Evolutionary conservation across 92 coral and sea anemone species (phyloP), one percentile per base, ranked within the genome.

Genomic region (Virgularia gustaviana): DNA sequence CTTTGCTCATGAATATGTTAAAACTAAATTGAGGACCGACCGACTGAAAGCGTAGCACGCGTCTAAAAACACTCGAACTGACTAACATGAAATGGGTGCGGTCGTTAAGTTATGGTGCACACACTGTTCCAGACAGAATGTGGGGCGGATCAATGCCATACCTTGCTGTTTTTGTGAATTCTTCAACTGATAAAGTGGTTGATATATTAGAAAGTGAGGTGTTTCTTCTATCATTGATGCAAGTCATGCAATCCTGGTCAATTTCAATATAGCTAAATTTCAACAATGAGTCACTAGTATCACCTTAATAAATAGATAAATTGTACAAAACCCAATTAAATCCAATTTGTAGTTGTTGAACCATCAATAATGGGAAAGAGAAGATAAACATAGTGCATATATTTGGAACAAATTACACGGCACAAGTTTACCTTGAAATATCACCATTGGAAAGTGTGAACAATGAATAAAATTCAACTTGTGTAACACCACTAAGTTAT

Each of bases 391-490:
- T 5, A 55, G 34, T n/a, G 25, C 34, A 36, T 20, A 60, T 60
- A 16, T 31, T 6, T 7, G 11, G 38, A 9, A 60, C 1, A 16
- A 43, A 22, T 13, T 22, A 43, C 13, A 43, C 51, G 13, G 51
- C n/a, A 16, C 24, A 23, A 22, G 22, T 47, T 68, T 68, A 68
- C 75, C 39, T 49, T 49, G 33, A 68, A 30, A 68, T 18, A 68
- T 31, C 12, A 30, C 30, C 3, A 68, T 45, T 68, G 75, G 75
- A 27, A 68, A 68, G 9, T 68, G 13, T 13, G 34, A 12, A 22
- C 30, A 52, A 31, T 85, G 81, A 45, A 88, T 78, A 66, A 44
- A 85, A 18, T 82, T 85, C 90, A 88, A 88, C 11, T 64, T 81
- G 60, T 84, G 84, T n/a, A 88, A 37, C 37, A 88, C 7, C 39